Conservation (phyloP, 2,797 vertebrate genomes). For the Myiotriccus ornatus region DNA sequence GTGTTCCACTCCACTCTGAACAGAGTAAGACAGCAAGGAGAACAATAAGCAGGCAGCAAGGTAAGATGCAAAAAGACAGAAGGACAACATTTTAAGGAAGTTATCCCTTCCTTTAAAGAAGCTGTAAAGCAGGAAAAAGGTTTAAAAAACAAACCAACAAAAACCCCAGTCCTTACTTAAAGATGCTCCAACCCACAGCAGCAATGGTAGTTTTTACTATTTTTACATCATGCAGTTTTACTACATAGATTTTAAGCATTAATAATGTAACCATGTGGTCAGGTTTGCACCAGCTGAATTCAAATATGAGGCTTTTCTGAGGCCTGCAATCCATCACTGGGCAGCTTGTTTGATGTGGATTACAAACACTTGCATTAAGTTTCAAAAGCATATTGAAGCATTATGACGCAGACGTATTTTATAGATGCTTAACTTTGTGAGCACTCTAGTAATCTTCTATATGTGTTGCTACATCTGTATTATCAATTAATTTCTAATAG, state of each 20-base stretch:
- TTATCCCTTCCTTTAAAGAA: not conserved
- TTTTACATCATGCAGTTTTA: not conserved
- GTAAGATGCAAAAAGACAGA: not conserved
- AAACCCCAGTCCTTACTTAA: not conserved
- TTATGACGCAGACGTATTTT: not conserved
- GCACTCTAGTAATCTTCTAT: not conserved
- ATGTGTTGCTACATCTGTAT: not conserved
- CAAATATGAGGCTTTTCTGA: not conserved
- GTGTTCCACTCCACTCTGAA: rapidly evolving
- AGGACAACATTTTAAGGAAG: not conserved
- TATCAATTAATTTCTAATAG: not conserved
- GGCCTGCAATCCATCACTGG: not conserved
- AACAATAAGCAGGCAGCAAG: not conserved
- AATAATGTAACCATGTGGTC: not conserved
- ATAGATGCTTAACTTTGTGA: not conserved
- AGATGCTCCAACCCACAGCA: not conserved
- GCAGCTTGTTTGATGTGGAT: not conserved
- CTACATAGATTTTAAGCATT: not conserved
- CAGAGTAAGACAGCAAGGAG: rapidly evolving
- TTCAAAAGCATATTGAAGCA: not conserved
- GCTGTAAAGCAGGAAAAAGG: not conserved
- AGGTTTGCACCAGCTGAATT: not conserved
- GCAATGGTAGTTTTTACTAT: not conserved
- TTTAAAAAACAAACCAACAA: not conserved
- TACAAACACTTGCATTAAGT: not conserved